Conservation (phyloP, 2,888 invertebrate species). For the Tromatobia lineatoria region DNA sequence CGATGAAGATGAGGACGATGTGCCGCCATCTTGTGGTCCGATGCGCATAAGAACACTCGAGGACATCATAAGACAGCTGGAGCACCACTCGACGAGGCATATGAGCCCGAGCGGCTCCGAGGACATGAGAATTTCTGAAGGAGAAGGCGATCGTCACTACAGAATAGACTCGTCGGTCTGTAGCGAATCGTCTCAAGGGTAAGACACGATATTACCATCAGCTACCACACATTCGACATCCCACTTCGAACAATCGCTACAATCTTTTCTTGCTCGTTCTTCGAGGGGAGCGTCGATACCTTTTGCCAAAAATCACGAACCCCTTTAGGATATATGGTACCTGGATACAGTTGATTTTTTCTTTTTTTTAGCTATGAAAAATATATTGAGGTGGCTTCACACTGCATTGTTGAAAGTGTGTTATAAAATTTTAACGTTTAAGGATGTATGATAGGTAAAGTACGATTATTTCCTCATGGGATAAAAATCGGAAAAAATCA, state of each 20-base stretch:
- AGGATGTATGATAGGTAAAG: too few relatives aligned
- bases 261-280: background rate
- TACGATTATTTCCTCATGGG: too few relatives aligned
- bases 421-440: too few relatives aligned
- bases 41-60: slow-evolving; percentile 96
- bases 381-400: too few relatives aligned
- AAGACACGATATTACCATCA: slow-evolving; percentile 80
- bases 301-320: background rate
- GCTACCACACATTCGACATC: background rate
- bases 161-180: slow-evolving; percentile 91
- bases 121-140: slow-evolving; percentile 95
- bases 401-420: too few relatives aligned
- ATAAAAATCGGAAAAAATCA: too few relatives aligned
- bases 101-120: slow-evolving; percentile 97
- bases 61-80: slow-evolving; percentile 95
- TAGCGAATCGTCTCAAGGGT: slow-evolving; percentile 92
- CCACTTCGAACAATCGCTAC: background rate
- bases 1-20: slow-evolving; percentile 91
- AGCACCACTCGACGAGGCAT: slow-evolving; percentile 94
- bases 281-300: background rate
- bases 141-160: slow-evolving; percentile 95
- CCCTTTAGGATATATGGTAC: slow-evolving; percentile 4
- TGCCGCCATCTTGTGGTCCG: slow-evolving; percentile 92
- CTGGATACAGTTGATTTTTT: background rate
- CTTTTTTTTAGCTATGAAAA: too few relatives aligned